Base-by-base conservation (phyloP, 2,888 invertebrate species). In the Thyatira batis region DNA sequence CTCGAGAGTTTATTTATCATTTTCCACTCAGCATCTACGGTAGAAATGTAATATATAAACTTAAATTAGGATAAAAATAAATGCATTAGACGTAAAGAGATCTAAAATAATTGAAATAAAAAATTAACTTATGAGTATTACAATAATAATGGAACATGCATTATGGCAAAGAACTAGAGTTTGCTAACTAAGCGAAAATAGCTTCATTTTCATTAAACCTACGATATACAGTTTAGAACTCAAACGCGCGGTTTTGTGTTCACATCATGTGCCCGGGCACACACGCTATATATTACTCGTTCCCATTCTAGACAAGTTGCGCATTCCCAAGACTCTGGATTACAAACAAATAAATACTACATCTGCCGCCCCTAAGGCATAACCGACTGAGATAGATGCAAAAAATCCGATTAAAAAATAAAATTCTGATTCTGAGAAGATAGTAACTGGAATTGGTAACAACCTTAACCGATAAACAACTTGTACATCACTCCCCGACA, bases 161-260 rank as follows among this genome's bases (percentile, higher is more conserved):
- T 90, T 92, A 92, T 92, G 92, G 92, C 92, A 92, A 89, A 92
- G 84, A 87, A 89, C 88, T 89, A 89, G 83, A 88, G 86, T 79
- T 86, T 85, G 89, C 89, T 89, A 84, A 87, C 86, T 87, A 88
- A 89, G 90, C 89, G 85, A 84, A 84, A 87, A 89, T 89, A 90
- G 91, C 91, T 85, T 91, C 88, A 81, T 86, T 87, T 86, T 76
- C 72, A 77, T 78, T 81, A 86, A 60, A 84, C 79, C 86, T 89
- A 89, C 61, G 76, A 82, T 82, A 81, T 78, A 84, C 70, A 80
- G 67, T 65, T 61, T 72, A 70, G 60, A 73, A 75, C 69, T 67
- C 74, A 69, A 69, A 72, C 60, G 67, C 66, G 59, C 68, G 62
- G 57, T 63, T 60, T 17, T 8, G 1, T 59, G 67, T 61, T 68